Evolutionary conservation across 2,797 vertebrate species (phyloP), one percentile per base, ranked within the genome.

Genomic region (Tokudaia muenninki): DNA sequence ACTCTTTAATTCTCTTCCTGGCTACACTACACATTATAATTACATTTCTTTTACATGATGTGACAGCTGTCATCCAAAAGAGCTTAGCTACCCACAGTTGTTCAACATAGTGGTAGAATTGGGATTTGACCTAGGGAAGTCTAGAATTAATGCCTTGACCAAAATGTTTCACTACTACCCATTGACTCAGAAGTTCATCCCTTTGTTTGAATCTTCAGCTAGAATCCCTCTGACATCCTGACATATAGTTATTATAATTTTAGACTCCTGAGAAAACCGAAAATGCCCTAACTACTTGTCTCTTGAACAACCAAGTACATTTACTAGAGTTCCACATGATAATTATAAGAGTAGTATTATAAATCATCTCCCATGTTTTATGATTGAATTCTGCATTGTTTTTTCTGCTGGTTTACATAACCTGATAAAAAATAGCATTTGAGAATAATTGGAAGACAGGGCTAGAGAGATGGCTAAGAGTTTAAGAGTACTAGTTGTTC

Each of bases 261-360:
- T 82, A 90, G n/a, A 96, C 55, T 41, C 89, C n/a, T 78, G 81
- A 5, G 57, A 65, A 65, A 96, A 95, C 57, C 6, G 3, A 80
- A 87, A 94, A 90, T 75, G 79, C 65, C 14, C 34, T 90, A 92
- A 77, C 31, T 90, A 87, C 75, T 47, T 14, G 24, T 47, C 29
- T 91, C 75, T 92, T 93, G 63, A 91, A 95, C 86, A 22, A 90
- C 72, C 70, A 91, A 70, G 79, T 93, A 84, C 61, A 90, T 77
- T 96, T 95, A 37, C 50, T 91, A 92, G 44, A 63, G 41, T 94
- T 97, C 34, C 52, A 61, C n/a, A 22, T 72, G 57, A 31, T 86
- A 74, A 93, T 41, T 87, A 13, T 77, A 21, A 61, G 70, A 91
- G 63, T 77, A 75, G 59, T 72, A 72, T 72, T 31, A 26, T 41